These are phyloP conservation scores for Orchesella flavescens DNA, from an alignment of 2,888 invertebrate species.

Conservation along the genomic window DNA sequence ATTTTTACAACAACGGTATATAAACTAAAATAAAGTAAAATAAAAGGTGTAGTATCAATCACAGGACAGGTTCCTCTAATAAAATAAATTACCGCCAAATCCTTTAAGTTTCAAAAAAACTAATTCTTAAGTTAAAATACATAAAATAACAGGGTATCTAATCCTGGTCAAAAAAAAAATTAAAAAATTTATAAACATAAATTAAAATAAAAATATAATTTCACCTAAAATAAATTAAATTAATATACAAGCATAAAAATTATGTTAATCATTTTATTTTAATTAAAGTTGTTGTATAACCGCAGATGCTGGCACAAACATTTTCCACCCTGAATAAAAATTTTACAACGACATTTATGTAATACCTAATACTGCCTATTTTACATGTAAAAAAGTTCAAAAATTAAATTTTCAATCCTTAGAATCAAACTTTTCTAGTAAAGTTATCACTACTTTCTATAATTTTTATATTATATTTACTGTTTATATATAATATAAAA, in stretches of 20 bases:
- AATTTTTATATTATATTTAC: no score
- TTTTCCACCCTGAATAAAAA: slow-evolving; percentile 69
- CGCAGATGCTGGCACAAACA: slow-evolving; percentile 84
- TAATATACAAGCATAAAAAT: no score
- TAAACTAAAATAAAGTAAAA: slow-evolving; percentile 75
- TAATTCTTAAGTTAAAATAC: slow-evolving; percentile 77
- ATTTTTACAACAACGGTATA: slow-evolving; percentile 75
- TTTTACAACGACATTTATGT: slow-evolving; percentile 80
- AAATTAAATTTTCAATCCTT: slow-evolving; percentile 47
- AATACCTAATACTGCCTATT: slow-evolving; percentile 77
- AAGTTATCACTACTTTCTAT: no score
- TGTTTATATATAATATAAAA: no score
- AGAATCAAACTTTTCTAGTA: slow-evolving; percentile 63
- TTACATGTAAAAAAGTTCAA: slow-evolving; percentile 35
- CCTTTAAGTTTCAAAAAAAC: slow-evolving; percentile 80
- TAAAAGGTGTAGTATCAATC: slow-evolving; percentile 81
- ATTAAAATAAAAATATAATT: slow-evolving; percentile 78
- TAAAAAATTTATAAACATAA: slow-evolving; percentile 74
- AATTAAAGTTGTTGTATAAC: slow-evolving; percentile 80
- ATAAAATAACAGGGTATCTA: slow-evolving; percentile 82
- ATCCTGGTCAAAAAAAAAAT: slow-evolving; percentile 79
- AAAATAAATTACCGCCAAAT: slow-evolving; percentile 82
- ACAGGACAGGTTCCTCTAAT: slow-evolving; percentile 82
- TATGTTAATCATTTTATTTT: slow-evolving; percentile 76
- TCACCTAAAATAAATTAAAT: slow-evolving; percentile 75